Conservation (phyloP, 2,888 invertebrate species). For the Mystacides longicornis region DNA sequence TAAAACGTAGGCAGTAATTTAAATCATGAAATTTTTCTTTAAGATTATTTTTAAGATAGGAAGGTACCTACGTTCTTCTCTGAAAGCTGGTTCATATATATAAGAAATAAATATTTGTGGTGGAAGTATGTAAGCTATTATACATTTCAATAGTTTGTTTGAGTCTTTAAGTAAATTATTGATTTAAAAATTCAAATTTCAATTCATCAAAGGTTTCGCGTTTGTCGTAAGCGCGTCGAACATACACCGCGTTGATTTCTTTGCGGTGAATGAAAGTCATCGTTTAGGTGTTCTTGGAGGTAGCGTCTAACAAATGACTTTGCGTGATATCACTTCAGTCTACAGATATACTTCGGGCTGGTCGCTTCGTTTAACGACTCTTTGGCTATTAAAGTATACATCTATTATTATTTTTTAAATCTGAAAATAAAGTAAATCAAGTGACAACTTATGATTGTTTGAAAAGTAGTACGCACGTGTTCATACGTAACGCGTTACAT, state of each 20-base stretch:
- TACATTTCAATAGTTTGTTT: not conserved
- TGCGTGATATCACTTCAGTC: conserved; percentile 22
- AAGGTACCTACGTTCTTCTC: too few species aligned
- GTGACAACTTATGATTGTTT: not conserved
- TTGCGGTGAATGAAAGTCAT: conserved; percentile 21
- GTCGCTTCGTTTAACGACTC: conserved; percentile 21
- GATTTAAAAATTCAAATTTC: too few species aligned
- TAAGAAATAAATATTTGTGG: too few species aligned
- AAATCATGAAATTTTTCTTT: too few species aligned
- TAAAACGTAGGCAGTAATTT: too few species aligned
- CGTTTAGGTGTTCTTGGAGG: conserved; percentile 21
- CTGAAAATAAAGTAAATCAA: not conserved
- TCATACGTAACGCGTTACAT: too few species aligned
- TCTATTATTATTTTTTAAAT: not conserved
- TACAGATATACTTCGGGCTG: conserved; percentile 23
- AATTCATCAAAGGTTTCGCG: too few species aligned
- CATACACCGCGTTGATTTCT: not conserved
- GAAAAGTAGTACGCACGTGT: not conserved
- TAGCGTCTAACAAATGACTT: conserved; percentile 20
- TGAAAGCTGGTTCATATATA: too few species aligned
- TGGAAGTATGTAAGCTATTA: too few species aligned
- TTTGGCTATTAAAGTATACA: not conserved
- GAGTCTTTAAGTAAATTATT: not conserved
- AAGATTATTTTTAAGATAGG: too few species aligned
- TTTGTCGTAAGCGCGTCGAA: not conserved